These are phyloP conservation scores for Gambusia affinis DNA, from an alignment of 2,113 vertebrate genomes.

Conservation along the genomic window DNA sequence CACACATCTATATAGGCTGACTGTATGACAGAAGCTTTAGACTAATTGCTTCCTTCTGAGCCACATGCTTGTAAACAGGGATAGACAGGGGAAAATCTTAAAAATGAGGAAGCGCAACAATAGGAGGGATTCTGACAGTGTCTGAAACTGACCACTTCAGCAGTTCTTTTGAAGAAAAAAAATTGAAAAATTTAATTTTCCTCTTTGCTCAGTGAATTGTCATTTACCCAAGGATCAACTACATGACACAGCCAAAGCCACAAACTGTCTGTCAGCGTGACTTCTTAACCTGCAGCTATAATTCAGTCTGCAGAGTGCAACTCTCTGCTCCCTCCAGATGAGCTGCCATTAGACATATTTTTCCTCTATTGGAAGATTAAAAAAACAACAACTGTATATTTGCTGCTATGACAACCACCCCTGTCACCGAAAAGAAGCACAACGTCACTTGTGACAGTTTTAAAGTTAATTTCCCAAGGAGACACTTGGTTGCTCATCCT, in stretches of 20 bases:
- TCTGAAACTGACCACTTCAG: conserved; percentile 46
- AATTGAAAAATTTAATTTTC: conserved; percentile 49
- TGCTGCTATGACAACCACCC: conserved; percentile 19
- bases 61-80: conserved; percentile 24
- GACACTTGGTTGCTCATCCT: conserved; percentile 17
- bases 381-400: conserved; percentile 40
- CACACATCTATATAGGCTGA: conserved; percentile 3
- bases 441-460: conserved; percentile 47
- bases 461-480: conserved; percentile 46
- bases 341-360: neutral
- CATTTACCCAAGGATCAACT: conserved; percentile 10
- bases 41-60: conserved; percentile 39
- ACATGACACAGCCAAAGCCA: conserved; percentile 22
- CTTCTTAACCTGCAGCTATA: conserved; percentile 59
- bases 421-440: conserved; percentile 5
- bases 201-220: conserved; percentile 36
- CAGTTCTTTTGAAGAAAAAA: conserved; percentile 53
- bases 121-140: conserved; percentile 6
- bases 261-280: conserved; percentile 59
- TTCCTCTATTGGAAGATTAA: conserved; percentile 12
- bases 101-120: conserved; percentile 53
- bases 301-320: conserved; percentile 30
- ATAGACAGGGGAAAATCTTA: conserved; percentile 38
- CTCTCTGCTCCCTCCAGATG: conserved; percentile 27
- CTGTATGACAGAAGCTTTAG: conserved; percentile 35